Conservation (phyloP, 1,140 invertebrate species). For the Brachionus sp. region DNA sequence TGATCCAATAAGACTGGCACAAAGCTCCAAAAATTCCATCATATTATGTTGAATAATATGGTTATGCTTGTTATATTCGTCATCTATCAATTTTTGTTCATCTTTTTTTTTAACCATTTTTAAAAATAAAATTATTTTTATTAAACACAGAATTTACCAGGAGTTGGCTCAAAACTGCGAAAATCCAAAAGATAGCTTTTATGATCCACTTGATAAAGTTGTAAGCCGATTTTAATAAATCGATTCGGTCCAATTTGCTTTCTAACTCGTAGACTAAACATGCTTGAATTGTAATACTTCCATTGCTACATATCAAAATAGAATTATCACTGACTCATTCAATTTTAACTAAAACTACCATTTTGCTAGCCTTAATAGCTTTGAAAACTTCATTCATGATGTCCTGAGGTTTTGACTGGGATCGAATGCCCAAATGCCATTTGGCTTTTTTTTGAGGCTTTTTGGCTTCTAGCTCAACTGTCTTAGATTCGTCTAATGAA, state of each 20-base stretch:
- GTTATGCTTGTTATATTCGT: conserved; percentile 50
- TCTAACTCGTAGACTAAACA: conserved; percentile 41
- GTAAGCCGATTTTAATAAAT: conserved; percentile 85
- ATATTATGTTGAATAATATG: conserved; percentile 72
- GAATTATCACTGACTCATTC: not conserved
- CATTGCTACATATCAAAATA: not conserved
- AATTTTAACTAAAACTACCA: conserved; percentile 64
- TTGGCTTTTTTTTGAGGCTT: conserved; percentile 77
- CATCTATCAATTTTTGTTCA: conserved; percentile 54
- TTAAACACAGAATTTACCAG: conserved; percentile 45
- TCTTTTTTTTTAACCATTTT: not conserved
- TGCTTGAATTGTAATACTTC: conserved; percentile 46
- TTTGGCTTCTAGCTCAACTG: not conserved
- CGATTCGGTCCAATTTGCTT: not conserved
- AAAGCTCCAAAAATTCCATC: conserved; percentile 99
- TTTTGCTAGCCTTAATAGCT: conserved; percentile 94
- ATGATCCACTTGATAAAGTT: conserved; percentile 96
- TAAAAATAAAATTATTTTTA: conserved; percentile 34
- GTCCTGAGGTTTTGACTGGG: conserved; percentile 96
- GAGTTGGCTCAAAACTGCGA: conserved; percentile 43
- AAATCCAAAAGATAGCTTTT: conserved; percentile 96
- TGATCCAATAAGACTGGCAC: conserved; percentile 92
- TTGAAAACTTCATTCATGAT: conserved; percentile 99
- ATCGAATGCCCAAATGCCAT: conserved; percentile 95
- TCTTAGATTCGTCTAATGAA: not conserved